Base-by-base conservation (phyloP, 92 coral and sea anemone genomes). In the Micromussa lordhowensis region DNA sequence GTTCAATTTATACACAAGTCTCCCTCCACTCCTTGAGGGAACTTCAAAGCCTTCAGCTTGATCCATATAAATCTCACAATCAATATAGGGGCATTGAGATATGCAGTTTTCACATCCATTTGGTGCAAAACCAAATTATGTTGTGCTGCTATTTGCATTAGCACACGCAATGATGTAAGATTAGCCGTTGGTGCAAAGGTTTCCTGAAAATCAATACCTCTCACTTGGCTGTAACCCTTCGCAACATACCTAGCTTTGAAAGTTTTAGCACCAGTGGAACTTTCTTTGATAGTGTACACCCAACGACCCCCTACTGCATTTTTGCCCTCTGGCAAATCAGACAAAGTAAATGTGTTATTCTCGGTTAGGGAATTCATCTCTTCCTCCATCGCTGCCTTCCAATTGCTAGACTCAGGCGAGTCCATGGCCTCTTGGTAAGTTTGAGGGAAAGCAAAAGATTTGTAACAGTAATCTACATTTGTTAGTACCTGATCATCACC, bases 101-200 rank as follows among this genome's bases (percentile, higher is more conserved):
- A 92, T 55, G 92, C 96, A 17, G 92, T 80, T n/a, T 57, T 88
- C 8, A 93, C 96, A 85, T 91, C 94, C 92, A 91, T 88, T 58
- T 93, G 92, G 61, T 85, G 96, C n/a, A 93, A 79, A 85, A 80
- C 89, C 44, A 88, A 84, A 83, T 88, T 84, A 4, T 35, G n/a
- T n/a, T n/a, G n/a, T n/a, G n/a, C n/a, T 44, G 85, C 88, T 18
- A 28, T 79, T 77, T 85, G 95, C 90, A 92, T 85, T 49, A 92
- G 80, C 84, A 79, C 68, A 31, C 93, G 48, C 51, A 89, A 80
- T 89, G 90, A 89, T 34, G 84, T 89, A 75, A 92, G 90, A 64
- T 77, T 87, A 58, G 90, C 94, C 11, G 92, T 84, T 24, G 92
- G 94, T 31, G 79, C 78, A 78, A 89, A 75, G 35, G 88, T 89